phyloP scores from a whole-genome alignment of 2,888 invertebrate genomes.

The Teleiodes luculella region DNA sequence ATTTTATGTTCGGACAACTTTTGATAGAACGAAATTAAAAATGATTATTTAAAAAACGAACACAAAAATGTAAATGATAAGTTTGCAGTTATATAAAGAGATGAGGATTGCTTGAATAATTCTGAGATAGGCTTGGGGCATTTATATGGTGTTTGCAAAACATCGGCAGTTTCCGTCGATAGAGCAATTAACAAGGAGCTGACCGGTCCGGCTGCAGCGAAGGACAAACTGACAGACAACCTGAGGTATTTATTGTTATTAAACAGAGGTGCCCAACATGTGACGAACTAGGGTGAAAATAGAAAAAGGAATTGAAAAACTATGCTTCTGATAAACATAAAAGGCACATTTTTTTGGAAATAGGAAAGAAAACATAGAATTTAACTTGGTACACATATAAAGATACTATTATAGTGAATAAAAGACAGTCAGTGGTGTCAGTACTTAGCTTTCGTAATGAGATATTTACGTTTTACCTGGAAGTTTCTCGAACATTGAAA shows the following conservation, averaged over 20 bases:
- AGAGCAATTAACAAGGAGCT: constrained; percentile 49
- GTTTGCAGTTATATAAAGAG: too few relatives aligned
- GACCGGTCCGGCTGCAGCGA: constrained; percentile 55
- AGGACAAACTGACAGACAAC: constrained; percentile 62
- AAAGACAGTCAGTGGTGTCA: too few relatives aligned
- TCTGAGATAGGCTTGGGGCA: not conserved
- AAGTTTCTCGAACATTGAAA: too few relatives aligned
- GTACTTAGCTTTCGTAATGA: too few relatives aligned
- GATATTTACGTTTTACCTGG: too few relatives aligned
- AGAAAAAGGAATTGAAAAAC: not conserved
- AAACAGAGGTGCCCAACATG: not conserved
- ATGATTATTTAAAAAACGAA: too few relatives aligned
- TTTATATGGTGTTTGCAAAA: constrained; percentile 21
- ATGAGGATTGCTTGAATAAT: not conserved
- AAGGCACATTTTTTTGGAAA: too few relatives aligned
- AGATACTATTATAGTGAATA: too few relatives aligned
- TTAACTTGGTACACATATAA: too few relatives aligned
- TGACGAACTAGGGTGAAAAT: not conserved
- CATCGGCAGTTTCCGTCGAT: constrained; percentile 39
- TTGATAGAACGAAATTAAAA: too few relatives aligned
- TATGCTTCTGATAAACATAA: not conserved
- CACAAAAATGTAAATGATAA: too few relatives aligned
- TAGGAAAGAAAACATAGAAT: too few relatives aligned
- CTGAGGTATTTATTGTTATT: constrained; percentile 59
- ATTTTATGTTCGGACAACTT: not conserved